phyloP scores from a whole-genome alignment of 2,113 vertebrate species.

The Plecturocebus donacophilus region DNA sequence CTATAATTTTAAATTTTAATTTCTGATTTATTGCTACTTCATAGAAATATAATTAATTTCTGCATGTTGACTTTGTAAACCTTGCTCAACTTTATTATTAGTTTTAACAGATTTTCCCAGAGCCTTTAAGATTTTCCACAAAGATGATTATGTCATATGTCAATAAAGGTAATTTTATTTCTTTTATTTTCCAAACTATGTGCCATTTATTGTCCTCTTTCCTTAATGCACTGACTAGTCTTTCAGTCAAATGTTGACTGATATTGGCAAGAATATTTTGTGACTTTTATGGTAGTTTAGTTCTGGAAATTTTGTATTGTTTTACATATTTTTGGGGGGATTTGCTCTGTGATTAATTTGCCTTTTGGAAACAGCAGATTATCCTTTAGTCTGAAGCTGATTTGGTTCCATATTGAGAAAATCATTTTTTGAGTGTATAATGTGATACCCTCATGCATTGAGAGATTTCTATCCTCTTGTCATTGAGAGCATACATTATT shows the following conservation, averaged over 20 bases:
- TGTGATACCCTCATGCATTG: background rate
- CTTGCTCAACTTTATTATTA: background rate
- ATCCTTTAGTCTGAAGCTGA: background rate
- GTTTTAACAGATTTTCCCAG: background rate
- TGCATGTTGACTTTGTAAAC: background rate
- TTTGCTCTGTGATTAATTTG: background rate
- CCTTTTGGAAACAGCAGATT: background rate
- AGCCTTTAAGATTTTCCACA: background rate
- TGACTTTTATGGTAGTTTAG: constrained; percentile 14
- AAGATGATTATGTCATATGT: background rate
- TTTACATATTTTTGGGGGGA: background rate
- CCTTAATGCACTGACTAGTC: background rate
- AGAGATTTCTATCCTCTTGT: background rate
- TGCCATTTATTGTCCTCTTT: background rate
- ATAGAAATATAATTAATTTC: background rate
- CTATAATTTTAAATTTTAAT: background rate
- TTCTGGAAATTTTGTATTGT: background rate
- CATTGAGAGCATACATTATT: background rate
- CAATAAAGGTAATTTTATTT: background rate
- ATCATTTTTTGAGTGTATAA: background rate
- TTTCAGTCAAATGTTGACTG: background rate
- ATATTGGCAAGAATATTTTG: background rate
- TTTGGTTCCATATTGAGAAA: background rate
- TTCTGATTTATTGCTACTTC: background rate
- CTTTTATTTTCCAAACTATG: background rate